These are phyloP conservation scores for Cristatella mucedo DNA, from an alignment of 2,888 invertebrate genomes.

Conservation along the genomic window DNA sequence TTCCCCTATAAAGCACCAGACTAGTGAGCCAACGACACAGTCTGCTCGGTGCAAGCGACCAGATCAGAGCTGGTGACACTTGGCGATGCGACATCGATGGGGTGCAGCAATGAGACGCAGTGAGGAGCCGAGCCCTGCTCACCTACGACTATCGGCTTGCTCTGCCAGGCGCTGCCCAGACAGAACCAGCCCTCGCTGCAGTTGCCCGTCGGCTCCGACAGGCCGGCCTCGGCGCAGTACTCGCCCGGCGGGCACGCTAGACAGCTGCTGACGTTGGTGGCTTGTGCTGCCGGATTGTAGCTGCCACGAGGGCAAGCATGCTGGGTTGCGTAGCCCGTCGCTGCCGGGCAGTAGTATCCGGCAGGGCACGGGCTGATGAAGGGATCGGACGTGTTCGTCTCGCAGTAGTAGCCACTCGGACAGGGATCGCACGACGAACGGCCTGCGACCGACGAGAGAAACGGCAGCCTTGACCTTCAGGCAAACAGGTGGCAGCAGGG, in stretches of 20 bases:
- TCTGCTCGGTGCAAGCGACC: conserved; percentile 9
- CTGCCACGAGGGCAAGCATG: conserved; percentile 19
- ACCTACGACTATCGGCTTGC: conserved; percentile 23
- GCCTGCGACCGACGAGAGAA: conserved; percentile 16
- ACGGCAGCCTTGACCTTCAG: no score
- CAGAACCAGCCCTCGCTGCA: conserved; percentile 32
- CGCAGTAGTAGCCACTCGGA: conserved; percentile 26
- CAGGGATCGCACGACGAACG: conserved; percentile 22
- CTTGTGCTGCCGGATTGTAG: conserved; percentile 6
- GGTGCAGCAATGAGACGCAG: conserved; percentile 29
- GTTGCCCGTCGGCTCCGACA: conserved; percentile 18
- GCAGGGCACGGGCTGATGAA: conserved; percentile 17
- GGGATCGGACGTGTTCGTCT: conserved; percentile 21
- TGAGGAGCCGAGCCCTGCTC: conserved; percentile 22
- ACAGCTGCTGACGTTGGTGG: conserved; percentile 18
- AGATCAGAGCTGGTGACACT: conserved; percentile 20
- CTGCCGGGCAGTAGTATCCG: conserved; percentile 25
- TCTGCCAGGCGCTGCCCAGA: conserved; percentile 21
- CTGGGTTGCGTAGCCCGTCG: conserved; percentile 21
- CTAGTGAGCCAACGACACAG: no score
- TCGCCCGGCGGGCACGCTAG: conserved; percentile 24
- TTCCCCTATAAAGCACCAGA: no score
- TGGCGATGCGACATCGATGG: conserved; percentile 19
- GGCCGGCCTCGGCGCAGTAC: conserved; percentile 23
- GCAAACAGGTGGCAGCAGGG: no score